phyloP scores from a whole-genome alignment of 2,113 vertebrate genomes.

The Rhea pennata region DNA sequence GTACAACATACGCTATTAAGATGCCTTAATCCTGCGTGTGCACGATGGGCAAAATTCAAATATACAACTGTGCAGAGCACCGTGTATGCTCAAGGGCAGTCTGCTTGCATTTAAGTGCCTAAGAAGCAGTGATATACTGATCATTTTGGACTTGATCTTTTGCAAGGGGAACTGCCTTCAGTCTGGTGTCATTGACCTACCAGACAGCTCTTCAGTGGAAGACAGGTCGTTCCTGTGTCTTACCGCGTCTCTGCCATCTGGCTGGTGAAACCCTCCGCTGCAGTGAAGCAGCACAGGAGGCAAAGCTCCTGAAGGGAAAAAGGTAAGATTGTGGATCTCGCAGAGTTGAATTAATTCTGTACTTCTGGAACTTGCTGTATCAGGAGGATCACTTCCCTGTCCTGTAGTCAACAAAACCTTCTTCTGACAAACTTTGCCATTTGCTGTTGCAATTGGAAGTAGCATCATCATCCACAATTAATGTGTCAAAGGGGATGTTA shows the following conservation, averaged over 20 bases:
- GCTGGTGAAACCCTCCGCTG: not conserved
- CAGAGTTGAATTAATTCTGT: not conserved
- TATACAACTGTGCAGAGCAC: fast-evolving
- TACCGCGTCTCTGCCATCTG: not conserved
- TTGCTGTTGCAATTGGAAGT: no score
- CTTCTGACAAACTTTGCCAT: not conserved
- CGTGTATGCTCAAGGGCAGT: fast-evolving
- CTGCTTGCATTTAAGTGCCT: not conserved
- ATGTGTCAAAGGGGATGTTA: not conserved
- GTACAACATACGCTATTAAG: fast-evolving
- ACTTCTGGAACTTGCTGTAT: fast-evolving
- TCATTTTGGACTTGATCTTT: not conserved
- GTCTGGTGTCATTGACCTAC: fast-evolving
- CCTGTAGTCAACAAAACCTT: not conserved
- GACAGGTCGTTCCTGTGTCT: fast-evolving
- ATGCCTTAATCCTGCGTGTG: no score
- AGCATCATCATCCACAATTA: no score
- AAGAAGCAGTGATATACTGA: not conserved
- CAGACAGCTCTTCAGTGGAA: not conserved
- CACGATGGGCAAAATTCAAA: fast-evolving
- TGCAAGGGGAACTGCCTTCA: fast-evolving
- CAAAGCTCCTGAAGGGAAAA: not conserved
- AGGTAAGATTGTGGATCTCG: not conserved
- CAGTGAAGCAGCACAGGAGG: not conserved
- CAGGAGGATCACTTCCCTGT: not conserved